Percentiles rank a stretch among this genome's conserved stretches.
Conservation (phyloP, 2,113 vertebrate genomes). For the Rhombomys opimus region DNA sequence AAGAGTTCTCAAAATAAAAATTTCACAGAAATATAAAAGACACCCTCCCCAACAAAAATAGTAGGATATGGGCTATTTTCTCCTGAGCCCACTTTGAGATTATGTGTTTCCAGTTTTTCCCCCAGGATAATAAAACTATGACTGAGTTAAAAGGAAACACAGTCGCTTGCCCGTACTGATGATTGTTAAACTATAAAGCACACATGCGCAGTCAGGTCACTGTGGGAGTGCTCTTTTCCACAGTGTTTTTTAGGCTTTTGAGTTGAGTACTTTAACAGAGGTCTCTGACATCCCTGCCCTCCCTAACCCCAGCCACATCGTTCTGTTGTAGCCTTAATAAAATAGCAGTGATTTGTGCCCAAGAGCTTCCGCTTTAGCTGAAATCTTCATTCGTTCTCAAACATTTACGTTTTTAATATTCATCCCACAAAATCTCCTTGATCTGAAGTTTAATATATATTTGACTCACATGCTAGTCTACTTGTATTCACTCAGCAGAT, state of each 20-base stretch:
- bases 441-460: background rate
- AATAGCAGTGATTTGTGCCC: background rate
- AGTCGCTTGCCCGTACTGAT: background rate
- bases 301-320: background rate
- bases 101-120: slow-evolving; percentile 16
- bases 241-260: background rate
- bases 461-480: background rate
- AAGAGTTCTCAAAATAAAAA: slow-evolving; percentile 12
- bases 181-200: slow-evolving; percentile 7
- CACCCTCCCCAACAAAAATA: background rate
- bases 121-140: background rate
- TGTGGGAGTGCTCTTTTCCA: slow-evolving; percentile 6
- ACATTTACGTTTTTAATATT: background rate
- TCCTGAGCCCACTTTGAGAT: background rate
- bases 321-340: background rate
- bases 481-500: background rate
- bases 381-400: background rate
- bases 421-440: background rate
- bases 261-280: background rate
- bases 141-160: slow-evolving; percentile 35
- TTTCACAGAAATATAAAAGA: background rate
- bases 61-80: slow-evolving; percentile 3
- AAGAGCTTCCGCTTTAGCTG: slow-evolving; percentile 3
- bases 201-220: background rate
- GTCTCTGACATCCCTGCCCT: background rate